Evolutionary conservation across 2,113 vertebrate species (phyloP).

Genomic region (Piaya cayana): DNA sequence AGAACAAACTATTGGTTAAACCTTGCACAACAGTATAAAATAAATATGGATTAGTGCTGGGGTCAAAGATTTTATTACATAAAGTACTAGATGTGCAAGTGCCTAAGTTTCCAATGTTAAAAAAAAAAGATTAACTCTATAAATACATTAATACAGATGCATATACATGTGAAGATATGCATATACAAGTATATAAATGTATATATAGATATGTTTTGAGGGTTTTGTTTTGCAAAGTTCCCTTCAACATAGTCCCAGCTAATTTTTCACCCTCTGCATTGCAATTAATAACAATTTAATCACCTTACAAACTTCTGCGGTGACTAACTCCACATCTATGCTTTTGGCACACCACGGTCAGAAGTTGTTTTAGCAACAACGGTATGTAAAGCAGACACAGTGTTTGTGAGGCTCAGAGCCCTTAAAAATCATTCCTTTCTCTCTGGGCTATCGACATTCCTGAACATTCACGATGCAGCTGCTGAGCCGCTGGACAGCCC

Average conservation of each 20-base stretch:
- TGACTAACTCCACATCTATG: conserved; percentile 9
- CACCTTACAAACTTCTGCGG: conserved; percentile 52
- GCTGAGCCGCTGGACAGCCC: conserved; percentile 10
- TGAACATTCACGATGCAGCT: conserved; percentile 44
- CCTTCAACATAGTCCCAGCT: conserved; percentile 12
- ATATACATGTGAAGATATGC: background rate
- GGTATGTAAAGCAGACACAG: background rate
- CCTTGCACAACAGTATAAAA: conserved; percentile 51
- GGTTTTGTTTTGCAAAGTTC: background rate
- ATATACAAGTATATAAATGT: background rate
- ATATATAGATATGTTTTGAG: background rate
- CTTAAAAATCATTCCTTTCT: conserved; percentile 41
- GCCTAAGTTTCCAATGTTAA: background rate
- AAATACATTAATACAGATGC: background rate
- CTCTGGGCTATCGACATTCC: conserved; percentile 47
- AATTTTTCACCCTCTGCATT: conserved; percentile 7
- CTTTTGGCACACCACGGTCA: background rate
- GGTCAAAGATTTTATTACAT: conserved; percentile 46
- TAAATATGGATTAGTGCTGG: conserved; percentile 67
- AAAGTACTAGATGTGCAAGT: conserved; percentile 15
- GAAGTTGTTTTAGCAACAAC: conserved; percentile 22
- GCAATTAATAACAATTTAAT: conserved; percentile 46
- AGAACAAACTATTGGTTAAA: conserved; percentile 58
- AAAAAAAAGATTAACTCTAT: background rate
- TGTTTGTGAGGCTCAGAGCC: conserved; percentile 37